Evolutionary conservation across 2,888 invertebrate species (phyloP).

Genomic region (Tetragnatha montana): DNA sequence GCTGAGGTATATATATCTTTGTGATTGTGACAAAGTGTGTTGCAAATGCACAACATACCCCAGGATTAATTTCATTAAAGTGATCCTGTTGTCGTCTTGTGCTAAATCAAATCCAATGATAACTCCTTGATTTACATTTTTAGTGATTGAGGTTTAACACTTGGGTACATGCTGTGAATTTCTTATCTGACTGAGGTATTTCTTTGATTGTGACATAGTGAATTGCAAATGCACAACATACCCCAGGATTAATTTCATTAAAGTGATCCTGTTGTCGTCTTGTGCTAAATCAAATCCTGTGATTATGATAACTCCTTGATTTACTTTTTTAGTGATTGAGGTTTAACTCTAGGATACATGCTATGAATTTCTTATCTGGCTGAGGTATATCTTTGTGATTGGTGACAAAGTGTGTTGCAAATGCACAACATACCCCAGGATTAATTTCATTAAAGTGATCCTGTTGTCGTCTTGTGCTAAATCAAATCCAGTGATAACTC

Average conservation of each 20-base stretch:
- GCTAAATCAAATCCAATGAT: background rate
- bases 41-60: no score
- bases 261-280: background rate
- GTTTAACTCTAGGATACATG: no score
- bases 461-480: background rate
- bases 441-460: background rate
- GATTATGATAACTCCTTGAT: background rate
- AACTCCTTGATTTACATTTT: constrained; percentile 38
- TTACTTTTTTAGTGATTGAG: background rate
- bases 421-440: background rate
- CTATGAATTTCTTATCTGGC: no score
- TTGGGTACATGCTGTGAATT: background rate
- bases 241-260: background rate
- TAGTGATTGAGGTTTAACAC: background rate
- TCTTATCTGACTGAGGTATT: no score
- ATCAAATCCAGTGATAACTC: background rate
- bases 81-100: no score
- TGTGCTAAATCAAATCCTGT: background rate
- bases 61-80: no score
- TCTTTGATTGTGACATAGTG: no score
- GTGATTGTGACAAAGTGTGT: no score
- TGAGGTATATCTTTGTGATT: no score
- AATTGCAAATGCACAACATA: no score
- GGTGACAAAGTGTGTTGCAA: no score
- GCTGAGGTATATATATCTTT: no score